Percentiles rank a stretch among this genome's conserved stretches.
Conservation (phyloP, 2,888 invertebrate genomes). For the Lochmaea capreae region DNA sequence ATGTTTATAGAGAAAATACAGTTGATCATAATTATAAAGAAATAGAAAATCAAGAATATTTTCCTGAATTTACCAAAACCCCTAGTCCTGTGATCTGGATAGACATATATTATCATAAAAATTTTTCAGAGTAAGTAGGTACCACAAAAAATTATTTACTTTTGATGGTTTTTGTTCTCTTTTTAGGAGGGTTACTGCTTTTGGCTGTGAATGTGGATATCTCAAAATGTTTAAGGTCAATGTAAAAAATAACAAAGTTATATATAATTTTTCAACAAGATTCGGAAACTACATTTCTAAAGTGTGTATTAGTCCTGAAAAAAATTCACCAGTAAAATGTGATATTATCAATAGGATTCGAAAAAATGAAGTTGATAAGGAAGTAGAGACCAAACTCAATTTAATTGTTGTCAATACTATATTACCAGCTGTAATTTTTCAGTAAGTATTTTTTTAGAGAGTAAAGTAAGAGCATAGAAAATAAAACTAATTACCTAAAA, state of each 20-base stretch:
- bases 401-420: constrained; percentile 70
- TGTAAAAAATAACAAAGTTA: constrained; percentile 65
- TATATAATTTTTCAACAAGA: constrained; percentile 67
- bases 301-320: constrained; percentile 66
- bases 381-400: constrained; percentile 62
- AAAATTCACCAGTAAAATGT: constrained; percentile 34
- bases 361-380: neutral
- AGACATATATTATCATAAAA: constrained; percentile 67
- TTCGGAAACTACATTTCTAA: constrained; percentile 70
- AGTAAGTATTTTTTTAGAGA: constrained; percentile 62
- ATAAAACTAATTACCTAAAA: neutral
- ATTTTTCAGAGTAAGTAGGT: constrained; percentile 64
- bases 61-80: constrained; percentile 71
- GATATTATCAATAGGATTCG: neutral
- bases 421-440: constrained; percentile 70
- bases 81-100: constrained; percentile 70
- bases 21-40: constrained; percentile 70
- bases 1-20: constrained; percentile 73
- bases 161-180: neutral
- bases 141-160: constrained; percentile 17
- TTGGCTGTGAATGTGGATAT: constrained; percentile 73
- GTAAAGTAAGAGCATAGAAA: too few relatives aligned
- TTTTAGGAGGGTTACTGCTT: constrained; percentile 69
- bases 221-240: constrained; percentile 69
- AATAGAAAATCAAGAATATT: constrained; percentile 68